Evolutionary conservation across 2,888 invertebrate species (phyloP).

Genomic region (Sminthurinus aureus): DNA sequence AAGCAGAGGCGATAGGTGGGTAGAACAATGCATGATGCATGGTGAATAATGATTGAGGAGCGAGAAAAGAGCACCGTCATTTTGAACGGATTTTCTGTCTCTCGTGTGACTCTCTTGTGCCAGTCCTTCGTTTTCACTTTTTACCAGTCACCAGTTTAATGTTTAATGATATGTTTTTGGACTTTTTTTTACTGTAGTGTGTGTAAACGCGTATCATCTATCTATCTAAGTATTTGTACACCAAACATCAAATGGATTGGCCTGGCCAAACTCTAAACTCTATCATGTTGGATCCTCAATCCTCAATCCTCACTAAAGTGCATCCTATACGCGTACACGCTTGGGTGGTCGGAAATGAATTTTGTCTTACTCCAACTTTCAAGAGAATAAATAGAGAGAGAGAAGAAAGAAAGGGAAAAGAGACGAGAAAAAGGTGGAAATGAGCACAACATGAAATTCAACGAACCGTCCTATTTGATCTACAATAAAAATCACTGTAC

Average conservation of each 20-base stretch:
- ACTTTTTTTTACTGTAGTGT: neutral
- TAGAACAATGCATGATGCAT: too few relatives aligned
- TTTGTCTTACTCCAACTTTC: conserved; percentile 8
- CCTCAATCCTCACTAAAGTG: neutral
- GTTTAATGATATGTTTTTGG: neutral
- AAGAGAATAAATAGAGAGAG: neutral
- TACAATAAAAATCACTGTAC: conserved; percentile 23
- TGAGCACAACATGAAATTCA: conserved; percentile 44
- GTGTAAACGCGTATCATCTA: neutral
- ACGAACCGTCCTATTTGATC: conserved; percentile 44
- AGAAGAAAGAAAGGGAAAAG: conserved; percentile 27
- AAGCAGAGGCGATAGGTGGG: too few relatives aligned
- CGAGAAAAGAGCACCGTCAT: conserved; percentile 50
- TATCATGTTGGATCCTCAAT: too few relatives aligned
- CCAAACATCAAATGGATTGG: neutral
- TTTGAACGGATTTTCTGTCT: conserved; percentile 35
- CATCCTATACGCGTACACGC: conserved; percentile 32
- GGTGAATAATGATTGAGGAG: conserved; percentile 47
- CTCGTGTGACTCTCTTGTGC: neutral
- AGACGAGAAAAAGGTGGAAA: conserved; percentile 45
- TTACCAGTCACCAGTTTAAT: neutral
- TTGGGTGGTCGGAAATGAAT: conserved; percentile 48
- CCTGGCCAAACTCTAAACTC: neutral
- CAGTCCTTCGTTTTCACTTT: neutral
- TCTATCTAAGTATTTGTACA: neutral